Evolutionary conservation across 2,888 invertebrate genomes (phyloP).

Genomic region (Hylaea fasciaria): DNA sequence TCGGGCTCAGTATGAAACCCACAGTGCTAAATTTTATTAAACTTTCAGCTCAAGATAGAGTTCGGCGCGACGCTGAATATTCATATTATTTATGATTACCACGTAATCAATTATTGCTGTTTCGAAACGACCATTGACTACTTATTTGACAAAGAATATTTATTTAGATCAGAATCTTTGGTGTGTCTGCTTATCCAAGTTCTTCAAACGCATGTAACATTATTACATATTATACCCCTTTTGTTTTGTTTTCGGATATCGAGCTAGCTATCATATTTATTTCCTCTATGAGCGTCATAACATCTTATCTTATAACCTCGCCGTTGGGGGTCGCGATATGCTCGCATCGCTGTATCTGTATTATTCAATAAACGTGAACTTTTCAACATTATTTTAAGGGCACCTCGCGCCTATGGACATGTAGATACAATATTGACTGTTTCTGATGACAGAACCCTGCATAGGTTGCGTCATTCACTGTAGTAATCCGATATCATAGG

Average conservation of each 20-base stretch:
- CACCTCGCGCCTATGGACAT: not conserved
- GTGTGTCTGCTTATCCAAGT: too few relatives aligned
- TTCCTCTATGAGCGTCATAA: too few relatives aligned
- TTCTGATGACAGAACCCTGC: not conserved
- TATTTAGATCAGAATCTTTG: too few relatives aligned
- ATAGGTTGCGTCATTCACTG: not conserved
- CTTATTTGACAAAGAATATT: too few relatives aligned
- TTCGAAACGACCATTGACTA: not conserved
- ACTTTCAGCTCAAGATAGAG: too few relatives aligned
- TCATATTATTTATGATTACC: not conserved
- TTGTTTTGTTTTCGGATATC: not conserved
- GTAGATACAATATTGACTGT: not conserved
- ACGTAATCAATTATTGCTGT: not conserved
- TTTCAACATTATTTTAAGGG: conserved; percentile 4
- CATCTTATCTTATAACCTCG: conserved; percentile 64
- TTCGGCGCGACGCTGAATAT: too few relatives aligned
- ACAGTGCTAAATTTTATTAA: too few relatives aligned
- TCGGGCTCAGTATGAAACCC: too few relatives aligned
- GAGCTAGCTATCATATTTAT: too few relatives aligned
- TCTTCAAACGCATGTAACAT: too few relatives aligned
- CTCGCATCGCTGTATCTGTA: conserved; percentile 65
- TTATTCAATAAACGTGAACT: conserved; percentile 18
- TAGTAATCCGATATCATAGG: not conserved
- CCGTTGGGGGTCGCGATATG: conserved; percentile 62
- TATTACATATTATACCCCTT: too few relatives aligned